Evolutionary conservation across 2,888 invertebrate species (phyloP), one percentile per base, ranked within the genome.

Genomic region (Mythimna pallens): DNA sequence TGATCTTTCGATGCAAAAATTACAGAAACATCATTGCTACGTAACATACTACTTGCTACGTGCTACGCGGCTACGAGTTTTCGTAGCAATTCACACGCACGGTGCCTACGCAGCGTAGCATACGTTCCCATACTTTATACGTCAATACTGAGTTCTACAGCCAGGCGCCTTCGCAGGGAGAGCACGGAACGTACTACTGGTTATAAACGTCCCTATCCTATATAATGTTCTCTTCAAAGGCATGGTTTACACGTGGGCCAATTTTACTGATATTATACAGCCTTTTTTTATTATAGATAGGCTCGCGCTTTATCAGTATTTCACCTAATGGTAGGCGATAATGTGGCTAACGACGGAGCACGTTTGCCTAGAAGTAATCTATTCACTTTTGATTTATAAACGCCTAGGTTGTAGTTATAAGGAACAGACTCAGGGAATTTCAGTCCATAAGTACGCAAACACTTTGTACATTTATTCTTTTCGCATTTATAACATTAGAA

Each of bases 21-120:
- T 30, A 30, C 30, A 30, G 30, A 30, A 30, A 30, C 30, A 30
- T 30, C 30, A 30, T 43, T 59, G 54, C 34, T 47, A 17, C 25
- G 25, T 2, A 62, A 50, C 10, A 20, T 57, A 20, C 20, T 25
- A 36, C 20, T 12, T 14, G 55, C 25, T 78, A 17, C 20, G n/a
- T n/a, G 61, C 43, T 65, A 78, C 55, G 63, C 40, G 30, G 30
- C 73, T 66, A 78, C 71, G 64, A 70, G 20, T 40, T 55, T 36
- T 52, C 73, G 65, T 65, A 78, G 57, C 73, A 54, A 43, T 75
- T 30, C 57, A 58, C 22, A n/a, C 7, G 57, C 34, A 8, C 43
- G 10, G 0, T 14, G 59, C 14, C 59, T 59, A 43, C 22, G 63
- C 14, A 34, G 64, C 47, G 52, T 61, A 74, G 43, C 54, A 34